Percentiles rank a stretch among this genome's conserved stretches.
Evolutionary conservation across 2,888 invertebrate genomes (phyloP).

Genomic region (Ectemnius continuus): DNA sequence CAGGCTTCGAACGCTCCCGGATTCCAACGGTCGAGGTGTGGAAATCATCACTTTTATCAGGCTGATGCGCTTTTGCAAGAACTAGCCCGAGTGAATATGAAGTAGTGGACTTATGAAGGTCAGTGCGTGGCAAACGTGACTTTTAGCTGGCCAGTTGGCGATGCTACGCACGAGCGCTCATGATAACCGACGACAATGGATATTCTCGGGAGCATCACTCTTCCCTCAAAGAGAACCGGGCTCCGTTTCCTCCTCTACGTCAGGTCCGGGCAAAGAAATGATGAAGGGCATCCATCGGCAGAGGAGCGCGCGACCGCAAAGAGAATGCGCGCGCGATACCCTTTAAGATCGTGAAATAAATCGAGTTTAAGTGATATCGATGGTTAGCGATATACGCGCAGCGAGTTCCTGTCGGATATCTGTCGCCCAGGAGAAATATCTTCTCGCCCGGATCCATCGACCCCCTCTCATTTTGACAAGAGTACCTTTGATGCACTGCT

Average conservation of each 20-base stretch:
- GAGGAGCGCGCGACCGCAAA: conserved; percentile 14
- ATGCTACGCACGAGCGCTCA: conserved; percentile 58
- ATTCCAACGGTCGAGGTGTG: no score
- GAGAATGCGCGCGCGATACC: conserved; percentile 44
- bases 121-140: conserved; percentile 56
- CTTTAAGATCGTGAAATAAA: conserved; percentile 53
- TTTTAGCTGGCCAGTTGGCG: conserved; percentile 54
- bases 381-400: neutral
- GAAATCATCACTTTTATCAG: neutral
- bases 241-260: conserved; percentile 32
- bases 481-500: no score
- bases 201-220: conserved; percentile 61
- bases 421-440: no score
- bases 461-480: no score
- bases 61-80: neutral
- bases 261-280: conserved; percentile 48
- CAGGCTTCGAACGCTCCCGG: no score
- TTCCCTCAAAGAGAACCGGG: conserved; percentile 23
- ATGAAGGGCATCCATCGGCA: conserved; percentile 53
- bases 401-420: no score
- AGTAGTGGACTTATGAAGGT: conserved; percentile 58
- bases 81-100: conserved; percentile 42
- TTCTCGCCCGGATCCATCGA: no score
- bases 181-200: conserved; percentile 62
- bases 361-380: conserved; percentile 47